Conservation (phyloP, 2,797 vertebrate species). For the Rhinophrynus dorsalis region DNA sequence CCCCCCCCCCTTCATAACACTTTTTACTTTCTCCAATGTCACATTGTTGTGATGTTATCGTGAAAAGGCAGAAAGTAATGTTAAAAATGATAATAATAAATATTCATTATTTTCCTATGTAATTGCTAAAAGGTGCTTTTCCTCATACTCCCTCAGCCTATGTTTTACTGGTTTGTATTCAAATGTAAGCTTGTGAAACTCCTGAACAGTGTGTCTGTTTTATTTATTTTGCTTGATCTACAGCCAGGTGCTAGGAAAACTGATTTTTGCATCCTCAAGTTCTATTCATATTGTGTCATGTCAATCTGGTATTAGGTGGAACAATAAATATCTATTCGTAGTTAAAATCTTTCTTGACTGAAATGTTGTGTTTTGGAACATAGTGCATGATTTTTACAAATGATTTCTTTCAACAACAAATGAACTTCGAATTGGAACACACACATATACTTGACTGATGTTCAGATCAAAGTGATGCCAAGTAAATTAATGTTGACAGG, state of each 20-base stretch:
- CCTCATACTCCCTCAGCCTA: too few species aligned
- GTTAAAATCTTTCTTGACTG: background rate
- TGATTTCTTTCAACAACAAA: background rate
- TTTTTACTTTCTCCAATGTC: too few species aligned
- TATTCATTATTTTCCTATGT: too few species aligned
- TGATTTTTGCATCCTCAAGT: background rate
- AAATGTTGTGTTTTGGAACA: background rate
- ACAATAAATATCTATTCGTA: background rate
- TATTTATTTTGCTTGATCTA: background rate
- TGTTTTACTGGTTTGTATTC: too few species aligned
- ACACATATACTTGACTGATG: constrained; percentile 9
- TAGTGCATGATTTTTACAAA: background rate
- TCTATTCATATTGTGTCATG: background rate
- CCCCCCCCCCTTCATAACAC: too few species aligned
- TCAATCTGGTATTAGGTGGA: background rate
- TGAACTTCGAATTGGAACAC: background rate
- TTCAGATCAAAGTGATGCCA: constrained; percentile 19
- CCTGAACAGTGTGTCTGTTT: background rate
- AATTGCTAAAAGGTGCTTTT: too few species aligned
- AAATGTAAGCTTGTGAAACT: too few species aligned
- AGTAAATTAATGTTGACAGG: background rate
- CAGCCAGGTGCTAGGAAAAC: background rate
- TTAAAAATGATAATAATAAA: too few species aligned
- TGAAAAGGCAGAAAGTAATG: too few species aligned
- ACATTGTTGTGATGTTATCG: too few species aligned